Conservation (phyloP, 2,888 invertebrate genomes). For the Brachyptera risi region DNA sequence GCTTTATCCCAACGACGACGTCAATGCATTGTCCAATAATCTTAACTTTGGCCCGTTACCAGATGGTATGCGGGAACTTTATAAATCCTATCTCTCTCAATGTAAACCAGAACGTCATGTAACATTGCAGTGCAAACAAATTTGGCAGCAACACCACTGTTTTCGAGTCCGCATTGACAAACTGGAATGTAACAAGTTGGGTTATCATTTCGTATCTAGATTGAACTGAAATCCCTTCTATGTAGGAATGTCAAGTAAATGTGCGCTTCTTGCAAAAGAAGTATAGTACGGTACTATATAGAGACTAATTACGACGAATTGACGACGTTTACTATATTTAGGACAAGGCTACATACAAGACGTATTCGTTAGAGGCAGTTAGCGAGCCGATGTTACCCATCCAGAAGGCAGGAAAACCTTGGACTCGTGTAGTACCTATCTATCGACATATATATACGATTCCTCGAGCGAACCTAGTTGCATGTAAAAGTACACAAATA, state of each 20-base stretch:
- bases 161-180: not conserved
- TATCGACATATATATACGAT: not conserved
- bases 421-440: not conserved
- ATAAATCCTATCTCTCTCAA: not conserved
- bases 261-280: no score
- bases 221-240: no score
- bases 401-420: not conserved
- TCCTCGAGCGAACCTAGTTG: not conserved
- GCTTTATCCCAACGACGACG: not conserved
- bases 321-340: not conserved
- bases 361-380: not conserved
- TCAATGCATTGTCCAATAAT: not conserved
- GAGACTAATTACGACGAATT: not conserved
- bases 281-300: no score
- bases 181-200: not conserved
- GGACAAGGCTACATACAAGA: not conserved
- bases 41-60: slow-evolving; percentile 3
- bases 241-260: not conserved
- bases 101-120: not conserved
- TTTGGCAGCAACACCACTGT: not conserved
- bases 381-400: not conserved
- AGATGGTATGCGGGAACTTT: not conserved
- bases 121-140: not conserved
- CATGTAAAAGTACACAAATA: no score
- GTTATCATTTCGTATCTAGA: not conserved